These are phyloP conservation scores for Gortyna flavago DNA, from an alignment of 2,888 invertebrate species.

Conservation along the genomic window DNA sequence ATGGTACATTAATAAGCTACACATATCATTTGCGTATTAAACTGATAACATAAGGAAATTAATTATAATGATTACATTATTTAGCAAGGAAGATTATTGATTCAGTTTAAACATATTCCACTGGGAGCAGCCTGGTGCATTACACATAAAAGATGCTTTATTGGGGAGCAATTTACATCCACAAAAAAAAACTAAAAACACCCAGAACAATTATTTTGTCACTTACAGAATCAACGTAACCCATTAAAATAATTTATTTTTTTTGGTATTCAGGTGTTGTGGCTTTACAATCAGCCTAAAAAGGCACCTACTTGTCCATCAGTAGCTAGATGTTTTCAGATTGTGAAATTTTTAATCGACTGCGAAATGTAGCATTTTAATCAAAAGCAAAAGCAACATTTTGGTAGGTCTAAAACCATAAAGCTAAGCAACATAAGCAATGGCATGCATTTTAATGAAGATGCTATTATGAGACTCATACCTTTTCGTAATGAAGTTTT, in stretches of 20 bases:
- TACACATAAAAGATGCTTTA: background rate
- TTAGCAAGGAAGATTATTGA: background rate
- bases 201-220: no score
- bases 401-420: background rate
- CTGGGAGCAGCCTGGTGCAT: background rate
- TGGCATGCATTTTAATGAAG: no score
- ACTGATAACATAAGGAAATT: no score
- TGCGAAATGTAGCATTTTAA: background rate
- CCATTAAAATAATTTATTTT: background rate
- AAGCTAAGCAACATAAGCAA: conserved; percentile 13
- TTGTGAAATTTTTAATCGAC: background rate
- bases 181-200: no score
- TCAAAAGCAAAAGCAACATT: background rate
- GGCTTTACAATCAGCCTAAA: background rate
- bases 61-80: background rate
- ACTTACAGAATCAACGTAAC: background rate
- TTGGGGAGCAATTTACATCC: background rate
- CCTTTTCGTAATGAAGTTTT: conserved; percentile 82
- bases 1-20: background rate
- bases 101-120: background rate
- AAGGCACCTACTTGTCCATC: background rate
- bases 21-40: no score
- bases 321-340: background rate
- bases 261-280: background rate
- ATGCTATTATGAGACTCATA: conserved; percentile 52